Conservation (phyloP, 2,113 vertebrate genomes). For the Chinchilla lanigera region DNA sequence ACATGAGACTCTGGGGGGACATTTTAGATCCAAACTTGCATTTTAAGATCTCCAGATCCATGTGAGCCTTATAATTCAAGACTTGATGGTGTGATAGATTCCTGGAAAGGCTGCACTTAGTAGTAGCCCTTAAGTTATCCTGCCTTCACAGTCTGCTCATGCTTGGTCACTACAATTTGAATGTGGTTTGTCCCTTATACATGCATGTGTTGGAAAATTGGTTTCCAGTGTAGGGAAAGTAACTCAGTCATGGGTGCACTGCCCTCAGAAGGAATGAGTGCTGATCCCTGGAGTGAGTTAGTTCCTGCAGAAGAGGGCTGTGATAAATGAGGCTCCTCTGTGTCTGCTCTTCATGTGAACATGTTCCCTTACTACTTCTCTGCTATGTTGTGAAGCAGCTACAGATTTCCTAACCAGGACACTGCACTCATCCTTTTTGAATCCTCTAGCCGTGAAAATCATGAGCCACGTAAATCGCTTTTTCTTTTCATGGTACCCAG, state of each 20-base stretch:
- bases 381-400: background rate
- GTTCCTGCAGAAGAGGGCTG: background rate
- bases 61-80: background rate
- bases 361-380: background rate
- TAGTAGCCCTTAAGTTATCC: background rate
- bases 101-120: background rate
- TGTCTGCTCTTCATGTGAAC: background rate
- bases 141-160: background rate
- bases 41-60: background rate
- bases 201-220: background rate
- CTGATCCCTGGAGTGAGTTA: background rate
- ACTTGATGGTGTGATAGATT: background rate
- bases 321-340: background rate
- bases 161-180: background rate
- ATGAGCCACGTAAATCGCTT: background rate
- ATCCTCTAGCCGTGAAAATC: background rate
- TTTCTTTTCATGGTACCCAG: background rate
- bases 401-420: background rate
- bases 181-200: background rate
- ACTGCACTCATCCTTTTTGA: background rate
- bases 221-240: background rate
- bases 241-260: background rate
- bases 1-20: background rate
- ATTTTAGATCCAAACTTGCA: background rate
- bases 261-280: background rate